These are phyloP conservation scores for Pogonus chalceus DNA, from an alignment of 1,140 invertebrate genomes.

Conservation along the genomic window DNA sequence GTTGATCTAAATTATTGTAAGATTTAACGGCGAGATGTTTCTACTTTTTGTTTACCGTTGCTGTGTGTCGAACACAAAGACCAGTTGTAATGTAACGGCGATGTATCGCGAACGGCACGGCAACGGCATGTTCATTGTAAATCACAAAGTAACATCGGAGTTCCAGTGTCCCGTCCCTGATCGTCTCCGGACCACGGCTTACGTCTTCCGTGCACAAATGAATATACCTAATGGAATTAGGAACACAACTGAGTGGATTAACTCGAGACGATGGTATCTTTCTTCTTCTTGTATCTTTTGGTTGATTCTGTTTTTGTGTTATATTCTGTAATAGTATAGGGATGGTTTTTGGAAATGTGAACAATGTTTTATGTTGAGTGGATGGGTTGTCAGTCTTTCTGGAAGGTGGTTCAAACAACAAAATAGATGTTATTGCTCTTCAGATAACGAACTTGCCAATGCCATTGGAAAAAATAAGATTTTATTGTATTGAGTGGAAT, in stretches of 20 bases:
- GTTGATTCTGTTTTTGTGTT: constrained; percentile 2
- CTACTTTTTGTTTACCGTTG: neutral
- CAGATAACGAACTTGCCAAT: too few species aligned
- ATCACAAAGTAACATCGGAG: constrained; percentile 1
- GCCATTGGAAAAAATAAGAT: too few species aligned
- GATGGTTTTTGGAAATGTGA: neutral
- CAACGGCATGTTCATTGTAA: neutral
- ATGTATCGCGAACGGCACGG: too few species aligned
- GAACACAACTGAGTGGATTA: constrained; percentile 1
- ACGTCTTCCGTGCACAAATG: neutral
- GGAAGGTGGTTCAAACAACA: neutral
- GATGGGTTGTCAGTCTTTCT: neutral
- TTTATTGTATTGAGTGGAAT: too few species aligned
- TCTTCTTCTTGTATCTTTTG: neutral
- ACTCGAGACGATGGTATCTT: neutral
- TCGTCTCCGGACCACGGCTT: too few species aligned
- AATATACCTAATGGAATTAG: constrained; percentile 6
- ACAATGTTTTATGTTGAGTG: neutral
- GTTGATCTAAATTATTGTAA: constrained; percentile 3
- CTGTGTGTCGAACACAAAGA: neutral
- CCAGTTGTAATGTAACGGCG: too few species aligned
- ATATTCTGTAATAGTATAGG: too few species aligned
- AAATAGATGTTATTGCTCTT: neutral
- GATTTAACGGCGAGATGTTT: neutral
- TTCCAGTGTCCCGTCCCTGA: too few species aligned